These are phyloP conservation scores for Molossus molossus DNA, from an alignment of 2,797 vertebrate species.

Conservation along the genomic window DNA sequence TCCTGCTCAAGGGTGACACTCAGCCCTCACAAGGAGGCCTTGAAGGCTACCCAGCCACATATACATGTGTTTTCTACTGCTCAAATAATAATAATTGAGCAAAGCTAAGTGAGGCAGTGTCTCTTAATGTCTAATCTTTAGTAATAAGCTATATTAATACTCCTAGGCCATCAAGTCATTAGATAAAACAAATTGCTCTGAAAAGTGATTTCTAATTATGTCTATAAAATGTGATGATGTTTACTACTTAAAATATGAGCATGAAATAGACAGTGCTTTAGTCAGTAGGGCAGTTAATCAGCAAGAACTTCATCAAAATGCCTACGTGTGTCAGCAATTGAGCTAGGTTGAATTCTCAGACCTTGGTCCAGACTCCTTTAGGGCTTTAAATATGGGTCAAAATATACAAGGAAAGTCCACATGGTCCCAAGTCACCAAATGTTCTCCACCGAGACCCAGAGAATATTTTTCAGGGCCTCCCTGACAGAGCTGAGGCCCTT, in stretches of 20 bases:
- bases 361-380: background rate
- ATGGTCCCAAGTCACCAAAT: background rate
- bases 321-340: background rate
- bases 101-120: background rate
- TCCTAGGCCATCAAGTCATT: background rate
- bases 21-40: background rate
- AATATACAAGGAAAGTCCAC: background rate
- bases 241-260: conserved; percentile 46
- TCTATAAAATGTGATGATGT: conserved; percentile 52
- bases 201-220: conserved; percentile 51
- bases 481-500: background rate
- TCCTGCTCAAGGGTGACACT: background rate
- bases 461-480: background rate
- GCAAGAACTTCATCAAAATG: background rate
- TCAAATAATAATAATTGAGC: conserved; percentile 47
- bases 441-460: background rate
- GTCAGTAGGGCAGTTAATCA: background rate
- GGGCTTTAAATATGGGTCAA: background rate
- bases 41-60: background rate
- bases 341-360: background rate
- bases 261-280: conserved; percentile 21
- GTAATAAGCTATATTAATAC: conserved; percentile 37
- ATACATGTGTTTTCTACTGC: background rate
- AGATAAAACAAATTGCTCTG: conserved; percentile 42
- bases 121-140: background rate